These are phyloP conservation scores for Dissostichus mawsoni DNA, from an alignment of 2,113 vertebrate genomes.

Conservation along the genomic window DNA sequence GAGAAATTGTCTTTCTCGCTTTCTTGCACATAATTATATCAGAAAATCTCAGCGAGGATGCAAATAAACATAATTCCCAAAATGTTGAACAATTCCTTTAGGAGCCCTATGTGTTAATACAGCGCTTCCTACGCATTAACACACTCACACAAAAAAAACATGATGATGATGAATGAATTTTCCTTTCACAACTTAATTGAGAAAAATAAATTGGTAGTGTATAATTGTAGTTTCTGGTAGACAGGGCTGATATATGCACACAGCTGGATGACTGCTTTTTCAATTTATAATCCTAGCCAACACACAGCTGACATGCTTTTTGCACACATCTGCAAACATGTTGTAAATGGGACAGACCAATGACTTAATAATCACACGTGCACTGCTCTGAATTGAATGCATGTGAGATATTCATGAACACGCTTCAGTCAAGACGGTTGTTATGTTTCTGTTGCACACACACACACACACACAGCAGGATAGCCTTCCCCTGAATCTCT, in stretches of 20 bases:
- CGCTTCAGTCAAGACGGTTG: background rate
- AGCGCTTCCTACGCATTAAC: background rate
- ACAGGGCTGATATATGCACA: background rate
- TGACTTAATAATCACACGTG: conserved; percentile 46
- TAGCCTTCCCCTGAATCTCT: background rate
- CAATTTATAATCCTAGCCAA: background rate
- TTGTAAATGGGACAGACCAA: conserved; percentile 24
- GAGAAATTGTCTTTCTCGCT: no score
- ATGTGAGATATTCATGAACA: conserved; percentile 46
- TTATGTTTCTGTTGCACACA: background rate
- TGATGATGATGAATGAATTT: background rate
- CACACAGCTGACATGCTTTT: conserved; percentile 3
- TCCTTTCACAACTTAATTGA: background rate
- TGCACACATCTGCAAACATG: conserved; percentile 25
- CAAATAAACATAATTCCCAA: no score
- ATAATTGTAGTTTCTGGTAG: background rate
- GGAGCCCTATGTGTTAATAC: background rate
- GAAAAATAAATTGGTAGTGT: background rate
- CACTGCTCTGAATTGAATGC: conserved; percentile 22
- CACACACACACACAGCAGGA: background rate
- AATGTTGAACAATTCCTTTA: no score
- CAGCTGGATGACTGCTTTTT: background rate
- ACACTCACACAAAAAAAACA: background rate
- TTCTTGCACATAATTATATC: no score
- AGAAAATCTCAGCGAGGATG: no score